Evolutionary conservation across 2,113 vertebrate species (phyloP).

Genomic region (Heteronetta atricapilla): DNA sequence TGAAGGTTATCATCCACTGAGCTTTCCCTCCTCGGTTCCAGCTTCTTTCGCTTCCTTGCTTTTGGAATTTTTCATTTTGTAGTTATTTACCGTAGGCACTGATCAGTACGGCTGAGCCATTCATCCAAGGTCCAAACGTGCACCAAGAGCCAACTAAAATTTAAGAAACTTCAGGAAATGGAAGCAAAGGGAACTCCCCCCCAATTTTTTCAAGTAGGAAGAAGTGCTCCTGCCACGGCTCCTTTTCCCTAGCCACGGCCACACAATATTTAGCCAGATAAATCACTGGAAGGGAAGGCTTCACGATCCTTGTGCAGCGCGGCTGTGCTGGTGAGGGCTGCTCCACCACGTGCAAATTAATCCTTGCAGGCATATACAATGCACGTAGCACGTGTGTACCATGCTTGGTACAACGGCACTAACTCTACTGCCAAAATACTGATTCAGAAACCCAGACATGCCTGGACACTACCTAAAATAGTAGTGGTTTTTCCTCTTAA

Average conservation of each 20-base stretch:
- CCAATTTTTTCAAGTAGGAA: neutral
- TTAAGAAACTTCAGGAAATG: neutral
- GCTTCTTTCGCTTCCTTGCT: neutral
- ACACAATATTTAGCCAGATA: accelerated
- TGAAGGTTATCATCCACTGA: neutral
- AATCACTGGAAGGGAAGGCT: neutral
- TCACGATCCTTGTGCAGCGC: neutral
- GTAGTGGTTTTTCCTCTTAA: neutral
- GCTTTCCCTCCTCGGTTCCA: neutral
- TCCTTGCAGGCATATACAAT: neutral
- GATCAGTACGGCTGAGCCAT: neutral
- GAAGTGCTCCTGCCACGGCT: neutral
- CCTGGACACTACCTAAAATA: neutral
- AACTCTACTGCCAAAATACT: neutral
- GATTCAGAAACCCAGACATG: neutral
- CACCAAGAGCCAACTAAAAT: neutral
- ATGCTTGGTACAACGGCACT: neutral
- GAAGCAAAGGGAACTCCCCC: neutral
- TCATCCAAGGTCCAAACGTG: neutral
- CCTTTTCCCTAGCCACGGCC: neutral
- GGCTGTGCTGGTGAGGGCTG: neutral
- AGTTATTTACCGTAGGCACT: neutral
- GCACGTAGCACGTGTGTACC: accelerated
- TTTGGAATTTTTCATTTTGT: no score
- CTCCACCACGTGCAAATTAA: accelerated